phyloP scores from a whole-genome alignment of 2,797 vertebrate species.

The Anas georgica region DNA sequence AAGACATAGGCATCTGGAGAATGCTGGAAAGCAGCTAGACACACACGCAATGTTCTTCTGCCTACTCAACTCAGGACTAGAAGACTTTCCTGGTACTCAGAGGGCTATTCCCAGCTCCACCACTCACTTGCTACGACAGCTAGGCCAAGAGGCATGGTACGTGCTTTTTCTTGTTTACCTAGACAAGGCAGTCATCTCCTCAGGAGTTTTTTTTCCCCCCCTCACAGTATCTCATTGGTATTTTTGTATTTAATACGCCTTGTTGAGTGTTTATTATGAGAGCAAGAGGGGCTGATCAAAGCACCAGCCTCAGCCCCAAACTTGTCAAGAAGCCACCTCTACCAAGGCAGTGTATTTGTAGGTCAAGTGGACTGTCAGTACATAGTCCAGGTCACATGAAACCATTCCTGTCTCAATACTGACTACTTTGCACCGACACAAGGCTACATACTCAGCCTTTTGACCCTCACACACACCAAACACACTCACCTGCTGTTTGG shows the following conservation, averaged over 20 bases:
- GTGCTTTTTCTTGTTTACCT: not conserved
- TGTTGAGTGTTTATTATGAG: not conserved
- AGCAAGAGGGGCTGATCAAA: not conserved
- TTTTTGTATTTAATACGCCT: not conserved
- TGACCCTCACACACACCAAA: not conserved
- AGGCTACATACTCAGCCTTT: not conserved
- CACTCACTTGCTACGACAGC: not conserved
- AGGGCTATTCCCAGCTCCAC: not conserved
- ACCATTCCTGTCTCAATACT: not conserved
- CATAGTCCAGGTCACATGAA: not conserved
- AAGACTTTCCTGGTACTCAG: not conserved
- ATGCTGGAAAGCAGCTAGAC: not conserved
- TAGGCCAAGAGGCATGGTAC: not conserved
- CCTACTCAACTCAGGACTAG: not conserved
- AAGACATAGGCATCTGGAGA: not conserved
- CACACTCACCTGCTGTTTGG: constrained; percentile 86
- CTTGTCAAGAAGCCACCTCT: not conserved
- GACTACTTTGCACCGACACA: not conserved
- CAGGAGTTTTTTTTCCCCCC: not conserved
- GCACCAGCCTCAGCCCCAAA: not conserved
- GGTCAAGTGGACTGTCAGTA: not conserved
- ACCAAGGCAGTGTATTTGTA: not conserved
- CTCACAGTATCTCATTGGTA: not conserved
- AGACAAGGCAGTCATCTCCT: not conserved
- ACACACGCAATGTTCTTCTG: not conserved